A percentile compares a stretch with the other conserved stretches of the same genome.
phyloP scores from a whole-genome alignment of 2,797 vertebrate genomes.

The Dallia pectoralis region DNA sequence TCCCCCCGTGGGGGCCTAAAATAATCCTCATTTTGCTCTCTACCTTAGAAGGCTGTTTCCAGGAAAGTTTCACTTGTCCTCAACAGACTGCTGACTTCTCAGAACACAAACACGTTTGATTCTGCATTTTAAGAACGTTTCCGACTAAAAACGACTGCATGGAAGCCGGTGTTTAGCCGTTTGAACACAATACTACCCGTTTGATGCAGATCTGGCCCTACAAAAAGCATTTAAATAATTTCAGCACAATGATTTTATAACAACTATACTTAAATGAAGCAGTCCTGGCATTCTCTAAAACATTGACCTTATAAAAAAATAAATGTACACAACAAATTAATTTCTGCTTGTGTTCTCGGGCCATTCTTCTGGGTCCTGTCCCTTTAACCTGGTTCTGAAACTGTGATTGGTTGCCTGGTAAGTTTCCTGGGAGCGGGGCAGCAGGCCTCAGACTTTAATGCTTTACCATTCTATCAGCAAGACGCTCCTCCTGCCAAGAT shows the following conservation, averaged over 20 bases:
- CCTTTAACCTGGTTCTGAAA: not conserved
- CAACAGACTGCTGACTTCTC: not conserved
- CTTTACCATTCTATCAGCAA: conserved; percentile 73
- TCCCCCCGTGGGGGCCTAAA: not conserved
- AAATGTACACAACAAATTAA: too few relatives aligned
- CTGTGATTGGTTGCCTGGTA: conserved; percentile 15
- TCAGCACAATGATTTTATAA: not conserved
- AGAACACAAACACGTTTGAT: not conserved
- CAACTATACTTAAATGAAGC: not conserved
- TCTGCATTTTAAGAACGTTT: not conserved
- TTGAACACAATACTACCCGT: not conserved
- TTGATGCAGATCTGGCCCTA: not conserved
- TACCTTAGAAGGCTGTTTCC: not conserved
- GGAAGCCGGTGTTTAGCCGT: not conserved
- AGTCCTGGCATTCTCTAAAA: not conserved
- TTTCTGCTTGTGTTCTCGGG: too few relatives aligned
- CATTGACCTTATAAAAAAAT: too few relatives aligned
- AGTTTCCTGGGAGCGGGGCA: not conserved
- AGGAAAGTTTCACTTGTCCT: not conserved
- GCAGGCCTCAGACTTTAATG: conserved; percentile 30
- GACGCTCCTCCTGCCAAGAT: conserved; percentile 67
- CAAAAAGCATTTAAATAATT: not conserved
- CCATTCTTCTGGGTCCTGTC: too few relatives aligned
- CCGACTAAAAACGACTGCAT: not conserved
- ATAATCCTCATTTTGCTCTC: not conserved